Percentiles rank a stretch among this genome's conserved stretches.
phyloP scores from a whole-genome alignment of 2,888 invertebrate species.

The Epinotia ramella region DNA sequence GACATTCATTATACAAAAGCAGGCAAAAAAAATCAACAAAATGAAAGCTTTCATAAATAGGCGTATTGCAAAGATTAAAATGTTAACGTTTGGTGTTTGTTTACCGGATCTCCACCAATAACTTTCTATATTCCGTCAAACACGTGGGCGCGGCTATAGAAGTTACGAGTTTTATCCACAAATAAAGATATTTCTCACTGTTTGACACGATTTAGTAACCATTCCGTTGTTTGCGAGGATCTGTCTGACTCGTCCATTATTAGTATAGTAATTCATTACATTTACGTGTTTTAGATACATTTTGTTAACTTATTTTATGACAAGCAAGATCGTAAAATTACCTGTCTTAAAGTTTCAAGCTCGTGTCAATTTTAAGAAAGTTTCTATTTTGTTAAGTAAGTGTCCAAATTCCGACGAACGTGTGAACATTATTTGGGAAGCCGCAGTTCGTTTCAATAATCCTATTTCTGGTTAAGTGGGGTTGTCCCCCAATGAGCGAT shows the following conservation, averaged over 20 bases:
- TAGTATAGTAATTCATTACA: slow-evolving; percentile 13
- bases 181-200: slow-evolving; percentile 74
- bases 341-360: slow-evolving; percentile 9
- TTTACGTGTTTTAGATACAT: slow-evolving; percentile 21
- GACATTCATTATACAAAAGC: too few relatives aligned
- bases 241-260: slow-evolving; percentile 57
- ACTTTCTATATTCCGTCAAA: slow-evolving; percentile 42
- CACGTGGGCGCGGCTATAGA: slow-evolving; percentile 70
- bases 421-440: slow-evolving; percentile 38
- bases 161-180: slow-evolving; percentile 65
- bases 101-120: slow-evolving; percentile 26
- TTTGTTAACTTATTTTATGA: slow-evolving; percentile 18
- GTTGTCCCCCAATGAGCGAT: slow-evolving; percentile 65
- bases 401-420: slow-evolving; percentile 36
- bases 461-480: slow-evolving; percentile 62
- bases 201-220: slow-evolving; percentile 68
- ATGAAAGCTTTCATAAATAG: slow-evolving; percentile 4
- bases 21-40: neutral
- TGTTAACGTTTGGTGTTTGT: slow-evolving; percentile 13
- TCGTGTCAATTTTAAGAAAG: slow-evolving; percentile 15
- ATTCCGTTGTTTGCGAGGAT: slow-evolving; percentile 60
- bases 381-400: slow-evolving; percentile 35
- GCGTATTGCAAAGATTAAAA: slow-evolving; percentile 11
- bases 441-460: slow-evolving; percentile 57
- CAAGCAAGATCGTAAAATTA: slow-evolving; percentile 24